Conservation (phyloP, 2,113 vertebrate genomes). For the Guaruba guarouba region DNA sequence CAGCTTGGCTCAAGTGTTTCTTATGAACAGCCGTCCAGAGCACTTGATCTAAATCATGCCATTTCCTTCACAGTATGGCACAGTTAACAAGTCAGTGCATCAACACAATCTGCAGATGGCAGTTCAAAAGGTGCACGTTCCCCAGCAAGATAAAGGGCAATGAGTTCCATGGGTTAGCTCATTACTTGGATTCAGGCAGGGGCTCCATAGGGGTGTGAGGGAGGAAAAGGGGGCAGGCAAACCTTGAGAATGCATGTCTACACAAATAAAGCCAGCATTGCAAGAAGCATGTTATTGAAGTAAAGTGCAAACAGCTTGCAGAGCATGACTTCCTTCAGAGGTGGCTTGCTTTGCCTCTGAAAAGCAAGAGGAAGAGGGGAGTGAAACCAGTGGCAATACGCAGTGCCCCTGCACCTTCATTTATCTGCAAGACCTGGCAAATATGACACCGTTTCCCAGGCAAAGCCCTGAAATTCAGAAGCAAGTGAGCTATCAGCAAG, state of each 20-base stretch:
- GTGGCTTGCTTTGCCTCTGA: neutral
- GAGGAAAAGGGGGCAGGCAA: constrained; percentile 57
- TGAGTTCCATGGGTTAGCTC: constrained; percentile 78
- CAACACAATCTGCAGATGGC: constrained; percentile 85
- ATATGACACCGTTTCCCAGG: constrained; percentile 79
- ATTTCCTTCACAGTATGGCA: constrained; percentile 88
- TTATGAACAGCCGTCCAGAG: constrained; percentile 87
- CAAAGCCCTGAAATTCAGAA: constrained; percentile 67
- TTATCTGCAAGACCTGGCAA: constrained; percentile 77
- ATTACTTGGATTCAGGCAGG: constrained; percentile 79
- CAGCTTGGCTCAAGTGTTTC: constrained; percentile 99
- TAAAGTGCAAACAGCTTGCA: constrained; percentile 72
- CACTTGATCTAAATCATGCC: constrained; percentile 88
- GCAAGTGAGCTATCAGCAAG: constrained; percentile 65
- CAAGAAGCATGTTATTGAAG: constrained; percentile 59
- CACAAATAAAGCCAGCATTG: constrained; percentile 55
- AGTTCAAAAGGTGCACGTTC: constrained; percentile 87
- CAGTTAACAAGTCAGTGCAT: constrained; percentile 88
- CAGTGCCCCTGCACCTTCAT: constrained; percentile 74
- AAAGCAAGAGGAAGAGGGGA: constrained; percentile 12
- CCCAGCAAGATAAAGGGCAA: constrained; percentile 85
- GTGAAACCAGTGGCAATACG: constrained; percentile 65
- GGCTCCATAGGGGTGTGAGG: constrained; percentile 75
- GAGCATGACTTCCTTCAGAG: constrained; percentile 52
- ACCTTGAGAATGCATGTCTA: constrained; percentile 65